phyloP scores from a whole-genome alignment of 2,113 vertebrate species.

The Pycnonotus jocosus region DNA sequence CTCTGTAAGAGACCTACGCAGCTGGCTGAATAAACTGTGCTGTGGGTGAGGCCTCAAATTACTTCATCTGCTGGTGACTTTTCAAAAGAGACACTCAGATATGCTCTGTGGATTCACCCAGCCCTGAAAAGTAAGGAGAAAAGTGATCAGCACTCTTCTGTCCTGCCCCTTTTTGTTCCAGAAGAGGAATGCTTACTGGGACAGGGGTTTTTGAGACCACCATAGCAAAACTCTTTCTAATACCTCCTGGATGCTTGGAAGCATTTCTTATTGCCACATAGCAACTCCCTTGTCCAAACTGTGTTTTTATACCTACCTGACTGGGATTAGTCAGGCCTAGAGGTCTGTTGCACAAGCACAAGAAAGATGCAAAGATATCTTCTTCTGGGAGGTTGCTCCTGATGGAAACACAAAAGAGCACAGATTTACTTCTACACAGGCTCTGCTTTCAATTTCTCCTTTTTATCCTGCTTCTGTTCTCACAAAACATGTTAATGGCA shows the following conservation, averaged over 20 bases:
- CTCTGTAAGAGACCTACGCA: background rate
- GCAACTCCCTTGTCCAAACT: background rate
- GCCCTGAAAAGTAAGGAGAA: background rate
- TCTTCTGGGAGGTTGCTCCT: background rate
- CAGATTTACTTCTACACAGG: background rate
- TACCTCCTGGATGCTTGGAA: background rate
- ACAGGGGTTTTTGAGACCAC: background rate
- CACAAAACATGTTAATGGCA: slow-evolving; percentile 30
- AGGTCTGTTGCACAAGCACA: background rate
- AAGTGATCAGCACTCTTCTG: background rate
- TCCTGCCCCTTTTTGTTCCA: background rate
- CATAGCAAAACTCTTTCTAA: background rate
- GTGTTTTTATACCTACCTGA: background rate
- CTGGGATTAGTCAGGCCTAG: background rate
- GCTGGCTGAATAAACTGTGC: background rate
- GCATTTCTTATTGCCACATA: background rate
- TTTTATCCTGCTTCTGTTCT: slow-evolving; percentile 41
- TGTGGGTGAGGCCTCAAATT: background rate
- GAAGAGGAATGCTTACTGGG: background rate
- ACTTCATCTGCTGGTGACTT: slow-evolving; percentile 12
- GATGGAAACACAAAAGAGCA: background rate
- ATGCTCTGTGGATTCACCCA: background rate
- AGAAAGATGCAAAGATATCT: background rate
- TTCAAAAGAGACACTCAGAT: slow-evolving; percentile 7
- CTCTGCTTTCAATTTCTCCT: slow-evolving; percentile 11